phyloP scores from a whole-genome alignment of 2,113 vertebrate species.

The Camelus bactrianus region DNA sequence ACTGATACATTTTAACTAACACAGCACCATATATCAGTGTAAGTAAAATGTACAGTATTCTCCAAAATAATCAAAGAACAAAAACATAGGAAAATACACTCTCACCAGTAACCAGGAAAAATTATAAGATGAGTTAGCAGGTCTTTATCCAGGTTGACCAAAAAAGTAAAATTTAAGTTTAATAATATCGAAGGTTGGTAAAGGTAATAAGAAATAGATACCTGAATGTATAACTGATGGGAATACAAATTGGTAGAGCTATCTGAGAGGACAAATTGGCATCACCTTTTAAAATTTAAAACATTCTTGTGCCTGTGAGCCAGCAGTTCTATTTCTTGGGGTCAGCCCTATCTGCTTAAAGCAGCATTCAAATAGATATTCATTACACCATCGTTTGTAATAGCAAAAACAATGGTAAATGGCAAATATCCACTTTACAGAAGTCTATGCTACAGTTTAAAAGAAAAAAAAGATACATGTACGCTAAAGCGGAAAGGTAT shows the following conservation, averaged over 20 bases:
- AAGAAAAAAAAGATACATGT: constrained; percentile 1
- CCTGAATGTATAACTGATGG: neutral
- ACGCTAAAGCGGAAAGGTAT: neutral
- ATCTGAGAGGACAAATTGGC: neutral
- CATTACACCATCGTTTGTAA: neutral
- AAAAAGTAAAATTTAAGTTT: constrained; percentile 5
- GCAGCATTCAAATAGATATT: neutral
- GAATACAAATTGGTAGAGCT: constrained; percentile 26
- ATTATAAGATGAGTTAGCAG: neutral
- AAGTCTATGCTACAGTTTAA: neutral
- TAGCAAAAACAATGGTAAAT: neutral
- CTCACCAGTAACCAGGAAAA: neutral
- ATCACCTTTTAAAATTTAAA: constrained; percentile 40
- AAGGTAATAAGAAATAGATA: neutral
- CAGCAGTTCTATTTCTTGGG: constrained; percentile 9
- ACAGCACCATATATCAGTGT: neutral
- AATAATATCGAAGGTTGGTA: neutral
- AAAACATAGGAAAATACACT: neutral
- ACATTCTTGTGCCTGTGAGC: neutral
- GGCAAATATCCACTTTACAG: neutral
- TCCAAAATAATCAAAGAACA: neutral
- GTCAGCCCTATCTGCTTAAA: constrained; percentile 11
- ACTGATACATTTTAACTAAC: neutral
- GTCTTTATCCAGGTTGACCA: neutral
- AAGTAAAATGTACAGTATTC: constrained; percentile 14